A percentile compares a stretch with the other conserved stretches of the same genome.
phyloP scores from a whole-genome alignment of 2,113 vertebrate species.

The Sylvilagus bachmani region DNA sequence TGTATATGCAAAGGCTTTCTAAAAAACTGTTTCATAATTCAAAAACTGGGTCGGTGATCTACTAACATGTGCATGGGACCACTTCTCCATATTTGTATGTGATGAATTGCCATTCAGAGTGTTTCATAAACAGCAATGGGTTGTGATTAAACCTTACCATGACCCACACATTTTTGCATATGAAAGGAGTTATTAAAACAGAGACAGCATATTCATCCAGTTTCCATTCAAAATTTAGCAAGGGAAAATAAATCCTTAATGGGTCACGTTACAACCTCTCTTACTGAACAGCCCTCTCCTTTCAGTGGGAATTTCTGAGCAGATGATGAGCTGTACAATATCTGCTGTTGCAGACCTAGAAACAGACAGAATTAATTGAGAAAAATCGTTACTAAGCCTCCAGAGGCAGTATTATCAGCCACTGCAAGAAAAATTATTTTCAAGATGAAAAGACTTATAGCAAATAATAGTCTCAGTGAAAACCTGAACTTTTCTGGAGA shows the following conservation, averaged over 20 bases:
- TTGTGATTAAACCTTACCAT: conserved; percentile 56
- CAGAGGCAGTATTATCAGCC: conserved; percentile 15
- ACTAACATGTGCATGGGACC: neutral
- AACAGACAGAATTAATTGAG: conserved; percentile 69
- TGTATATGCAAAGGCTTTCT: neutral
- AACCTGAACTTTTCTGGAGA: neutral
- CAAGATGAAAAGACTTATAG: conserved; percentile 54
- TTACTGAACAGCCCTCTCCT: conserved; percentile 17
- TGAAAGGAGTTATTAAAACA: conserved; percentile 69
- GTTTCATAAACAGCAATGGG: conserved; percentile 57
- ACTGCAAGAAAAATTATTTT: conserved; percentile 54
- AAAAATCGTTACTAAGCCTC: conserved; percentile 56
- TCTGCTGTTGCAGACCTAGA: conserved; percentile 43
- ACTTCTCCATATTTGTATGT: conserved; percentile 10
- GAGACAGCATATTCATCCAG: conserved; percentile 7
- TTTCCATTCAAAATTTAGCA: conserved; percentile 65
- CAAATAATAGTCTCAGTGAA: conserved; percentile 4
- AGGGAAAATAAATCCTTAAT: conserved; percentile 66
- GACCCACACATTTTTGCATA: conserved; percentile 55
- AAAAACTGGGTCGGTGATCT: conserved; percentile 34
- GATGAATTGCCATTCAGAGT: conserved; percentile 51
- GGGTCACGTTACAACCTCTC: conserved; percentile 40
- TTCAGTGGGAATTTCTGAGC: conserved; percentile 51
- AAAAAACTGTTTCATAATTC: conserved; percentile 36
- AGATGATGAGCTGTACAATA: neutral